Evolutionary conservation across 2,888 invertebrate species (phyloP), one percentile per base, ranked within the genome.

Genomic region (Campaea margaritaria): DNA sequence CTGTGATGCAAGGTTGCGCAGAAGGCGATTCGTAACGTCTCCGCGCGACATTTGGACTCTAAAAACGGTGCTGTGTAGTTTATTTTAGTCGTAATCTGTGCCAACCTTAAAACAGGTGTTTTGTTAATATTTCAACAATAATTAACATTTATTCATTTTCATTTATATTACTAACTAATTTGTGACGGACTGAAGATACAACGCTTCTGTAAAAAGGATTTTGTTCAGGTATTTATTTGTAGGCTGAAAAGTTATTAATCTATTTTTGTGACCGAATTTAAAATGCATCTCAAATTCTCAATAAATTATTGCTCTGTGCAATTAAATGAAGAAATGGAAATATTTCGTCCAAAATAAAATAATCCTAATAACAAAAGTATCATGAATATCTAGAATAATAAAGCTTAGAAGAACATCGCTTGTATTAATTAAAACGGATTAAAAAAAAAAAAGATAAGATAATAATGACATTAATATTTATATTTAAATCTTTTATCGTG

Each of bases 1-100:
- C 55, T 61, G n/a, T 39, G 46, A 1, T 8, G 38, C 60, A 61
- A 61, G 60, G 60, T 48, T 61, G 60, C 55, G 55, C 45, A 55
- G 51, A 21, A 53, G 48, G 28, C 13, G 50, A 28, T 31, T 50
- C 27, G 49, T 34, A 47, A 42, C 55, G 46, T 46, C 54, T 46
- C 45, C 15, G 38, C 39, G 54, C 54, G 55, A 51, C 60, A 61
- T 34, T 55, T 51, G 38, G 46, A 21, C 15, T 51, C 47, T 39
- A 42, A 56, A 52, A 54, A 47, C 55, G 47, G 51, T 56, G 43
- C 60, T 43, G 60, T 47, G 60, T 43, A 56, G 60, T 55, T 60
- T 58, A 28, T 58, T 59, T 59, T 51, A 36, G 49, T 54, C 13
- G 14, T 36, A 47, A 55, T 39, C 34, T 2, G 49, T 31, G 42